Evolutionary conservation across 2,113 vertebrate genomes (phyloP).

Genomic region (Gallinago jamesoni): DNA sequence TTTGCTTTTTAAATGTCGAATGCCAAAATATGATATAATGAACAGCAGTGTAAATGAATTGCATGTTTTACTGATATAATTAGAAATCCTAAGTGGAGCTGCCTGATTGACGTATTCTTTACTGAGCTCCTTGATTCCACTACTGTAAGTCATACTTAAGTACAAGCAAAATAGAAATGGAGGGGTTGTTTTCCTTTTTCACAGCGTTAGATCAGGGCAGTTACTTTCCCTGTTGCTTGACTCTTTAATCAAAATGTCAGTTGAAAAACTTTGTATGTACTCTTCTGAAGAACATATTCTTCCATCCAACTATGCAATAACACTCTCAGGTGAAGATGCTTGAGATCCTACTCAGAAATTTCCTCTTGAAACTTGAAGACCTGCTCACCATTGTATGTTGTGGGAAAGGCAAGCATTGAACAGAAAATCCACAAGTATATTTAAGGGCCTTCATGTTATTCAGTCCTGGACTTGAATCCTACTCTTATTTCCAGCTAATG

Average conservation of each 20-base stretch:
- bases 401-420: background rate
- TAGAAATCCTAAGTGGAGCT: conserved; percentile 5
- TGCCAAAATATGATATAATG: background rate
- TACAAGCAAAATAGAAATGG: background rate
- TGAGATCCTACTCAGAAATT: background rate
- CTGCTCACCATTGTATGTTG: background rate
- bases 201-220: background rate
- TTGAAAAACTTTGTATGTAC: background rate
- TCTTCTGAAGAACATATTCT: background rate
- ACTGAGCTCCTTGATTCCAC: background rate
- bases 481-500: background rate
- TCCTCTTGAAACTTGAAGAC: background rate
- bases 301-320: background rate
- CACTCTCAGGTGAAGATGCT: background rate
- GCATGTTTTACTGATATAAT: background rate
- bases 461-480: background rate
- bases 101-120: background rate
- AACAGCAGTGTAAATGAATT: background rate
- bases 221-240: background rate
- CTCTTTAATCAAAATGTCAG: background rate
- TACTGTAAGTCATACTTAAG: background rate
- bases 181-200: background rate
- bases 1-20: background rate
- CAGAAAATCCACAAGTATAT: background rate
- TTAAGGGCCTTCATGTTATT: background rate